These are phyloP conservation scores for Acanthosoma haemorrhoidale DNA, from an alignment of 2,888 invertebrate species.

Conservation along the genomic window DNA sequence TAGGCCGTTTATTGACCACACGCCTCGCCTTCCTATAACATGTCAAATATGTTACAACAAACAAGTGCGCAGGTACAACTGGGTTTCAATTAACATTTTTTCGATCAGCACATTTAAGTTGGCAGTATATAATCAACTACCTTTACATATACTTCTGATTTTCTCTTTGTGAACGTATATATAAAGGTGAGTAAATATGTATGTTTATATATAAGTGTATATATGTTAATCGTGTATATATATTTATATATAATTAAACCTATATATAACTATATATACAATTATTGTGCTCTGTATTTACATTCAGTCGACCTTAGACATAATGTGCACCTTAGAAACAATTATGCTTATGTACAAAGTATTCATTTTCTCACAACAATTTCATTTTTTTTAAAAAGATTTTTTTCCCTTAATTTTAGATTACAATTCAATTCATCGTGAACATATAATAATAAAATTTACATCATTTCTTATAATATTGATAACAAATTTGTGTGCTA, in stretches of 20 bases:
- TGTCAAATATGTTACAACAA: constrained; percentile 21
- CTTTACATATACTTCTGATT: constrained; percentile 1
- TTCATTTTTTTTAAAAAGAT: constrained; percentile 6
- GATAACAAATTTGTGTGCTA: constrained; percentile 9
- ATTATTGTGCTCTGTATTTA: constrained; percentile 28
- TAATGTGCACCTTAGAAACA: constrained; percentile 28
- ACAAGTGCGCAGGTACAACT: constrained; percentile 20
- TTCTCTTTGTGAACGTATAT: background rate
- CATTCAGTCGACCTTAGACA: constrained; percentile 28
- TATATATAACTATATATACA: constrained; percentile 12
- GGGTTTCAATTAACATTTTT: background rate
- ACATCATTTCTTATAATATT: constrained; percentile 6
- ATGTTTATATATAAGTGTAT: background rate
- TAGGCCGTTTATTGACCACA: background rate
- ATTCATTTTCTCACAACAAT: constrained; percentile 10
- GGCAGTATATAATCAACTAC: constrained; percentile 16
- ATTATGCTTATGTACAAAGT: constrained; percentile 24
- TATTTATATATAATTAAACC: constrained; percentile 12
- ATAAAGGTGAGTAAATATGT: constrained; percentile 10
- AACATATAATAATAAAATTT: constrained; percentile 24
- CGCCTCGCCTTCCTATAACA: background rate
- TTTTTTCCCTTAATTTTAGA: constrained; percentile 3
- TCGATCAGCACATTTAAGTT: constrained; percentile 20
- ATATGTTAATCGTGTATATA: constrained; percentile 1
- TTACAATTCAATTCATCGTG: constrained; percentile 12